phyloP scores from a whole-genome alignment of 2,113 vertebrate species.

The Takifugu bimaculatus region DNA sequence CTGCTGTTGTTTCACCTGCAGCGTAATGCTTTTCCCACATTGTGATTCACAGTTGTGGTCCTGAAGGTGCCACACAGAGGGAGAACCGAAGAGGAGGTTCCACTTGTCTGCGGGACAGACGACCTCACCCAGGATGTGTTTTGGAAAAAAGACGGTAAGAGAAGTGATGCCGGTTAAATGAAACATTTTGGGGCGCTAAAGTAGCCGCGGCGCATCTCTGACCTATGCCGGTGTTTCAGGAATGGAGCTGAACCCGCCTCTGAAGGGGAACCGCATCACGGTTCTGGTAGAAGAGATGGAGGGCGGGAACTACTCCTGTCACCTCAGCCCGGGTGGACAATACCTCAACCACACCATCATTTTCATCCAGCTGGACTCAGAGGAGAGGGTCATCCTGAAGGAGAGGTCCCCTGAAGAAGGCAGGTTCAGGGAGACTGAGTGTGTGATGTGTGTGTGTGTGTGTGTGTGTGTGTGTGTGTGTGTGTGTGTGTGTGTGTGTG shows the following conservation, averaged over 20 bases:
- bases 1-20: background rate
- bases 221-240: constrained; percentile 27
- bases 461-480: background rate
- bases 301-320: constrained; percentile 75
- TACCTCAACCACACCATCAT: constrained; percentile 72
- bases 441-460: background rate
- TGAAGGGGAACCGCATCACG: constrained; percentile 52
- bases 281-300: constrained; percentile 55
- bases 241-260: constrained; percentile 5
- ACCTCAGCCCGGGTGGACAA: constrained; percentile 37
- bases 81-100: constrained; percentile 16
- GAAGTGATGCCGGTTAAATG: background rate
- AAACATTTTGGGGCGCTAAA: background rate
- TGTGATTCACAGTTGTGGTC: constrained; percentile 58
- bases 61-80: constrained; percentile 23
- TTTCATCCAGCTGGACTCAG: constrained; percentile 52
- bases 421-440: constrained; percentile 6
- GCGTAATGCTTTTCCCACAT: background rate
- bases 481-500: background rate
- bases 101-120: constrained; percentile 62
- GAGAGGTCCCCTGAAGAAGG: constrained; percentile 13
- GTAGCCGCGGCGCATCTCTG: background rate
- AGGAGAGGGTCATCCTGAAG: constrained; percentile 56
- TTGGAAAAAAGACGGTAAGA: constrained; percentile 68
- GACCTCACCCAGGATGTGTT: constrained; percentile 42